Conservation (phyloP, 1,140 invertebrate genomes). For the Pseudomyrmex sp. region DNA sequence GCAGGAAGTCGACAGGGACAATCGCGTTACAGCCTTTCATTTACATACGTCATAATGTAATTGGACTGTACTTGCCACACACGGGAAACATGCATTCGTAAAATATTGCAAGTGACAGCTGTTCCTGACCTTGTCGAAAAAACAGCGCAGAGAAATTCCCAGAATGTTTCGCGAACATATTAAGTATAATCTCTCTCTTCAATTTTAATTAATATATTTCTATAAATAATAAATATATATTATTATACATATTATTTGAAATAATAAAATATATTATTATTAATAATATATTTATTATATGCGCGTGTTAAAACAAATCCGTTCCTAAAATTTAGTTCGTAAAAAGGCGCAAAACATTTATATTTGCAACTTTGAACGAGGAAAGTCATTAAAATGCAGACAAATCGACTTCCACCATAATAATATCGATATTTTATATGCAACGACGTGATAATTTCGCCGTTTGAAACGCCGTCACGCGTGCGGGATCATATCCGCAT, state of each 20-base stretch:
- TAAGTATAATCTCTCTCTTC: background rate
- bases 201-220: background rate
- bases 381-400: background rate
- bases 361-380: background rate
- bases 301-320: background rate
- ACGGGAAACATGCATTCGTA: slow-evolving; percentile 7
- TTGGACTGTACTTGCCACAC: slow-evolving; percentile 40
- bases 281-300: background rate
- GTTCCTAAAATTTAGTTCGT: background rate
- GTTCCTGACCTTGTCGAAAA: slow-evolving; percentile 16
- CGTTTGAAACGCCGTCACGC: slow-evolving; percentile 30
- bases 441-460: background rate
- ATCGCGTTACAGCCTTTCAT: slow-evolving; percentile 39
- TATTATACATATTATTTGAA: background rate
- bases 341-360: background rate
- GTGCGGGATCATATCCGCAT: background rate
- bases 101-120: slow-evolving; percentile 16
- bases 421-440: slow-evolving; percentile 6
- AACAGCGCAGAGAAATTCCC: background rate
- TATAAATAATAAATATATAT: background rate
- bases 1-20: slow-evolving; percentile 29
- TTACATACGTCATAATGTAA: slow-evolving; percentile 56
- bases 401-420: background rate
- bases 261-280: background rate
- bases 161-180: background rate